Evolutionary conservation across 1,140 invertebrate genomes (phyloP).

Genomic region (Drosophila lacteicornis): DNA sequence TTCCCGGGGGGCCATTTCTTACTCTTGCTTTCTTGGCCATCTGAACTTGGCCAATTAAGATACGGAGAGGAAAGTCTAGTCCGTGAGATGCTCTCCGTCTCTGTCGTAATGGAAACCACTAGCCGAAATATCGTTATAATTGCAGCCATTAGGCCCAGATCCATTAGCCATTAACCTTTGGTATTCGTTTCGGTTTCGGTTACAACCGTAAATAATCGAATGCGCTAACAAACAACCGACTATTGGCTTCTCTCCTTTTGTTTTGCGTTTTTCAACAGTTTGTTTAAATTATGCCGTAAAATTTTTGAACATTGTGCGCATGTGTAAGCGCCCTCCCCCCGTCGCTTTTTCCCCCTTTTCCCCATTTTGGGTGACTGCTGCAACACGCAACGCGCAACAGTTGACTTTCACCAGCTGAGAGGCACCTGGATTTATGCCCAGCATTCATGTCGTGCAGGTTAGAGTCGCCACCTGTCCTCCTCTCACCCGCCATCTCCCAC

Average conservation of each 20-base stretch:
- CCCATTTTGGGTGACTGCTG: constrained; percentile 50
- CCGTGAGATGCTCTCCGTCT: constrained; percentile 17
- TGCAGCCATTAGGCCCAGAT: constrained; percentile 24
- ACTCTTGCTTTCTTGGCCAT: constrained; percentile 19
- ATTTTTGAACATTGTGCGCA: constrained; percentile 63
- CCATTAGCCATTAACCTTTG: constrained; percentile 46
- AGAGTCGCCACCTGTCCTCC: constrained; percentile 17
- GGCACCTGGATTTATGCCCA: constrained; percentile 64
- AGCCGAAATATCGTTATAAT: constrained; percentile 50
- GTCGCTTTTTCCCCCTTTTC: not conserved
- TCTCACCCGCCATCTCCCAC: constrained; percentile 27
- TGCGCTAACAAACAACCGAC: constrained; percentile 20
- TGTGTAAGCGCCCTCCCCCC: constrained; percentile 44
- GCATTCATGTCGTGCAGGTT: constrained; percentile 51
- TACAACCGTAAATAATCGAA: constrained; percentile 47
- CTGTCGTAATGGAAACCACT: constrained; percentile 25
- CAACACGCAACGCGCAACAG: constrained; percentile 80
- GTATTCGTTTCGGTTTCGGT: constrained; percentile 15
- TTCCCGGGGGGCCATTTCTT: constrained; percentile 24
- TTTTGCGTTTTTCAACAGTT: constrained; percentile 62
- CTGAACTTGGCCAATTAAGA: constrained; percentile 26
- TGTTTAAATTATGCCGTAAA: constrained; percentile 76
- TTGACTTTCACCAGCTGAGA: constrained; percentile 72
- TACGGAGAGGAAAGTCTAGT: constrained; percentile 5
- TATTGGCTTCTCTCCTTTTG: constrained; percentile 28